Base-by-base conservation (phyloP, 1,140 invertebrate species). In the Armadillidium nasatum region DNA sequence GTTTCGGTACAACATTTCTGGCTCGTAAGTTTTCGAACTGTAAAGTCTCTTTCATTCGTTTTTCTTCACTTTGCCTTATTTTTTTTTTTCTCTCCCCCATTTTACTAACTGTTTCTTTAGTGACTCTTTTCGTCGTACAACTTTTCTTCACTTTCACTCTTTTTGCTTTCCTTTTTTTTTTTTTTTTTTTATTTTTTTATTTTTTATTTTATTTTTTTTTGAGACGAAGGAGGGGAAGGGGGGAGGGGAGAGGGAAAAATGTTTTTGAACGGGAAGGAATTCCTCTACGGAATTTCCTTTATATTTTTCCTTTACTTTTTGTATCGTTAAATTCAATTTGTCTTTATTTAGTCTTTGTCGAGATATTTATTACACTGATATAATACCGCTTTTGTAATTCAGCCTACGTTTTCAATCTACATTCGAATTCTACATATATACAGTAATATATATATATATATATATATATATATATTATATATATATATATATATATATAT, bases 301-400 rank as follows among this genome's bases (percentile, higher is more conserved):
- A 15, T 15, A 10, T 50, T 50, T 50, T 50, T 50, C 15, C 46
- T 15, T 50, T 50, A 15, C 46, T 15, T 50, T 50, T 15, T 50
- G 9, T 50, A 50, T 50, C 46, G 46, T 60, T 60, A 60, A 60
- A 60, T 60, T 60, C 11, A 60, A 60, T 60, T 60, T 50, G 15
- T 60, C 7, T 60, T 60, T 60, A 60, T 60, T 19, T 60, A 19
- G 50, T 9, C 50, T 60, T 60, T 60, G 2, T 60, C 50, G 50
- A 60, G 50, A 60, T 60, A 60, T 60, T 60, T 60, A 60, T 60
- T 60, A 60, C 50, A 60, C 11, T 60, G 50, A 13, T 60, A 60
- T 60, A 50, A 10, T 50, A 10, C 46, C 15, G 9, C 46, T 50
- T 50, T 9, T 50, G n/a, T 50, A 10, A 50, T 50, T 50, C 46